Percentiles rank a stretch among this genome's conserved stretches.
phyloP scores from a whole-genome alignment of 2,113 vertebrate genomes.

The Macroglossus sobrinus region DNA sequence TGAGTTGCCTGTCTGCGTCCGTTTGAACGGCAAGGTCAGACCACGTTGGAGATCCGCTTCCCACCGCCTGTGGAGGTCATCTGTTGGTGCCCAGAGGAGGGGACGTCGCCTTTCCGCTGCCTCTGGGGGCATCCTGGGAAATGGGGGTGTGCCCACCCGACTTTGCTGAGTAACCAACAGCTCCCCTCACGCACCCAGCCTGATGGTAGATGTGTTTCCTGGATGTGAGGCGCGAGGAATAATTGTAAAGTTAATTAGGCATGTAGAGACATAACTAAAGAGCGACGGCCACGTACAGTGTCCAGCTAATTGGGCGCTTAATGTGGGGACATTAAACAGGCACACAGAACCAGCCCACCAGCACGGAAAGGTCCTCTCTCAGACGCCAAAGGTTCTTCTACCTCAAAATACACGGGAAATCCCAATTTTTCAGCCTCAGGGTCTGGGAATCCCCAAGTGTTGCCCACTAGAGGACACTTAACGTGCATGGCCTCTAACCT shows the following conservation, averaged over 20 bases:
- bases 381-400: rapidly evolving
- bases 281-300: not conserved
- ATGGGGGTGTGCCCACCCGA: not conserved
- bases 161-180: not conserved
- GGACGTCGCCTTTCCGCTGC: not conserved
- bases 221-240: not conserved
- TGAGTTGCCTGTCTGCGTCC: not conserved
- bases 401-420: not conserved
- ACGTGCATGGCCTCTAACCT: not conserved
- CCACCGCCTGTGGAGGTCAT: not conserved
- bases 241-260: not conserved
- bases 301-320: not conserved
- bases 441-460: not conserved
- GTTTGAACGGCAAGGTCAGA: not conserved
- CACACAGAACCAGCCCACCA: not conserved
- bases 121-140: not conserved
- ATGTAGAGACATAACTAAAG: not conserved
- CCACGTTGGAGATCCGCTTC: not conserved
- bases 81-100: not conserved
- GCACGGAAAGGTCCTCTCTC: rapidly evolving
- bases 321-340: not conserved
- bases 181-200: not conserved
- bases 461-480: not conserved
- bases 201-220: not conserved
- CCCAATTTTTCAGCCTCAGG: not conserved